phyloP scores from a whole-genome alignment of 1,140 invertebrate species.

The Papilio dardanus region DNA sequence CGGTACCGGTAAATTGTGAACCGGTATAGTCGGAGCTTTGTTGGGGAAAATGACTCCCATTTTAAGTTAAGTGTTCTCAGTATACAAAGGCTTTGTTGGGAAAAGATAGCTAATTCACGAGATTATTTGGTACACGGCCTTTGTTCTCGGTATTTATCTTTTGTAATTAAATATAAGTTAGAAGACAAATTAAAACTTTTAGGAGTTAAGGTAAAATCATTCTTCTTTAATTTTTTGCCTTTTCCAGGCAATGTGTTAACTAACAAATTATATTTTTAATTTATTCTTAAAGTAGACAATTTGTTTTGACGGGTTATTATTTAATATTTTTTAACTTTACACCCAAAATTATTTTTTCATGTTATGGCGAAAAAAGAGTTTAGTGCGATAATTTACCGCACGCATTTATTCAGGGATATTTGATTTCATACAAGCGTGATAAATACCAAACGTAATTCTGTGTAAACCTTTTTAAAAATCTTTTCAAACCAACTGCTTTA shows the following conservation, averaged over 20 bases:
- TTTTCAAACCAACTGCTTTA: not conserved
- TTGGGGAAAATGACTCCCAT: conserved; percentile 32
- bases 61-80: conserved; percentile 36
- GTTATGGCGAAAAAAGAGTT: too few species aligned
- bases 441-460: not conserved
- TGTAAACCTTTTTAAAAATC: not conserved
- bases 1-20: conserved; percentile 24
- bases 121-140: conserved; percentile 35
- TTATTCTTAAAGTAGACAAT: not conserved
- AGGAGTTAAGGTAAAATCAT: not conserved
- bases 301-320: not conserved
- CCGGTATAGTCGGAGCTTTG: conserved; percentile 29
- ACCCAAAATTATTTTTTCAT: too few species aligned
- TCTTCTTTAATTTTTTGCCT: not conserved
- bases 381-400: too few species aligned
- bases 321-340: not conserved
- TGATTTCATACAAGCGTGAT: not conserved
- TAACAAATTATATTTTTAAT: not conserved
- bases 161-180: conserved; percentile 29
- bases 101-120: conserved; percentile 33
- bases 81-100: conserved; percentile 36
- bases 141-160: conserved; percentile 35
- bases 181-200: conserved; percentile 24
- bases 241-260: not conserved
- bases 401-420: too few species aligned